A percentile compares a stretch with the other conserved stretches of the same genome.
Conservation (phyloP, 2,797 vertebrate species). For the Sylvia borin region DNA sequence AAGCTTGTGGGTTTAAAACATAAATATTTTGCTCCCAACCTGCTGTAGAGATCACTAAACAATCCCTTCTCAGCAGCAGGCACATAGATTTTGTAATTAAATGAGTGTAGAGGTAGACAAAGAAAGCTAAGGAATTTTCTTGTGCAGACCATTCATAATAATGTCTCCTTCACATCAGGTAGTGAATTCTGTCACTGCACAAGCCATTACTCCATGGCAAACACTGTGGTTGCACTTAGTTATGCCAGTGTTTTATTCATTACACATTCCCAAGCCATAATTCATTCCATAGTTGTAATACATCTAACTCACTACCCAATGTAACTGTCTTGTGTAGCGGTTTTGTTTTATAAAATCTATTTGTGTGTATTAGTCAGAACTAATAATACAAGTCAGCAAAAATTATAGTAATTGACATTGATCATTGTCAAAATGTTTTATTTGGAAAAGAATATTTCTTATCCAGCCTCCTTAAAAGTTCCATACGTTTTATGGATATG, state of each 20-base stretch:
- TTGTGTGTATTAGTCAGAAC: background rate
- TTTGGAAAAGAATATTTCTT: background rate
- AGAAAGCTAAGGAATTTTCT: background rate
- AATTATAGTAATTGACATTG: background rate
- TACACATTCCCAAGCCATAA: background rate
- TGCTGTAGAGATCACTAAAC: background rate
- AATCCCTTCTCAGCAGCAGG: background rate
- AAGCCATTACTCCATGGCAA: background rate
- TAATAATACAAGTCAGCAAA: background rate
- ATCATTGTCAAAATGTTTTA: background rate
- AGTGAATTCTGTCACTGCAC: background rate
- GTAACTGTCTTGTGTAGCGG: fast-evolving
- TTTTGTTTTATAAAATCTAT: background rate
- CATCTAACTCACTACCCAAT: background rate
- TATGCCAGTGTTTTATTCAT: background rate
- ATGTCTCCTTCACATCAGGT: background rate
- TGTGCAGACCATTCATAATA: background rate
- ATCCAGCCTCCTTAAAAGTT: background rate
- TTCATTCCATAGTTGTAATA: background rate
- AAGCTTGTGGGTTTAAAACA: background rate
- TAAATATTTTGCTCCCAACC: background rate
- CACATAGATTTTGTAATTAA: background rate
- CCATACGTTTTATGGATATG: fast-evolving
- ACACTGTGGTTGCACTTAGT: background rate
- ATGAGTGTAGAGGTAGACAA: background rate